Evolutionary conservation across 2,113 vertebrate genomes (phyloP).

Genomic region (Proteles cristata): DNA sequence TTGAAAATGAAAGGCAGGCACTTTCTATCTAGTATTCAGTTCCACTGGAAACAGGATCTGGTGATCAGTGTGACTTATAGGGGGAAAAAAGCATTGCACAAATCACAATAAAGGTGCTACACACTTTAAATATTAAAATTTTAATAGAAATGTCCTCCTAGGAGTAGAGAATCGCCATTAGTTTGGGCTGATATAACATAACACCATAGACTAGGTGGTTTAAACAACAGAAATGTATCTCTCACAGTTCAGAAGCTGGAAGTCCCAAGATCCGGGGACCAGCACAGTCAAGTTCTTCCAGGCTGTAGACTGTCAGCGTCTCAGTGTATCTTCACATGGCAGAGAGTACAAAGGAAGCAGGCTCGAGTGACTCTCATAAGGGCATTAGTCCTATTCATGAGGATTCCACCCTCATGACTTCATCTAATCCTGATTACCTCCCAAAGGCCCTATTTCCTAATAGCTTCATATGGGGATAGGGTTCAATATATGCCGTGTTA

Average conservation of each 20-base stretch:
- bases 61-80: background rate
- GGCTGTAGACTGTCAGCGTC: background rate
- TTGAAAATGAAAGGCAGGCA: background rate
- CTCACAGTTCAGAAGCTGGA: background rate
- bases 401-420: background rate
- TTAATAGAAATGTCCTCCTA: background rate
- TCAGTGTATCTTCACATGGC: background rate
- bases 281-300: background rate
- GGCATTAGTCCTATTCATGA: background rate
- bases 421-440: background rate
- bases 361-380: background rate
- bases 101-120: background rate
- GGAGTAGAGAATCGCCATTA: background rate
- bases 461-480: background rate
- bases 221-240: background rate
- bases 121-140: background rate
- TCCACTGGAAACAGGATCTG: background rate
- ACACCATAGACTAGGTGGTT: background rate
- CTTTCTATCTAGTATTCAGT: background rate
- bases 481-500: background rate
- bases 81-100: background rate
- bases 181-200: background rate
- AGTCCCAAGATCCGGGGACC: background rate
- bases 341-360: background rate
- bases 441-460: background rate